These are phyloP conservation scores for Polydrusus pterygomalis DNA, from an alignment of 2,888 invertebrate genomes.

Conservation along the genomic window DNA sequence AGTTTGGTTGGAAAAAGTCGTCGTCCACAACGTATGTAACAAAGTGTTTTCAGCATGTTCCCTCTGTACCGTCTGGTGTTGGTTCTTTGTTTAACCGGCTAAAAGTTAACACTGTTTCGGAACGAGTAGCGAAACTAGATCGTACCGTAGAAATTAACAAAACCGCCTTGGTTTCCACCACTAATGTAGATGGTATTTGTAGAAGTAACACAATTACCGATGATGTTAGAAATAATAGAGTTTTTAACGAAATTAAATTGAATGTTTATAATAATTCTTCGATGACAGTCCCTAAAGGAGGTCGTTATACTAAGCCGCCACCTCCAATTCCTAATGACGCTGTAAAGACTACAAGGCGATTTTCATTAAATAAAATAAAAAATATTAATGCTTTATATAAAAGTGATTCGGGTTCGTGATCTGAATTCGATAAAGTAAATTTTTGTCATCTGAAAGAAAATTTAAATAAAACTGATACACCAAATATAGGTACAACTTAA, in stretches of 20 bases:
- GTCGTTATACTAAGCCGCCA: slow-evolving; percentile 23
- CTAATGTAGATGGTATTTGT: slow-evolving; percentile 76
- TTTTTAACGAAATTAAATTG: slow-evolving; percentile 43
- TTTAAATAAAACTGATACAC: slow-evolving; percentile 14
- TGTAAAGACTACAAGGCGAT: slow-evolving; percentile 45
- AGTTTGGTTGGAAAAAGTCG: slow-evolving; percentile 74
- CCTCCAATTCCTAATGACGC: slow-evolving; percentile 34
- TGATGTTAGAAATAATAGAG: slow-evolving; percentile 49
- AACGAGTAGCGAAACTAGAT: slow-evolving; percentile 58
- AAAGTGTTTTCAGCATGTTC: slow-evolving; percentile 66
- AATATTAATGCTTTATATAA: slow-evolving; percentile 47
- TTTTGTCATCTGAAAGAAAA: slow-evolving; percentile 8
- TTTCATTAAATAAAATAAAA: slow-evolving; percentile 67
- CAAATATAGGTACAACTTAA: neutral
- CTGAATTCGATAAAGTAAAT: slow-evolving; percentile 14
- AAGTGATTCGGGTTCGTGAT: neutral
- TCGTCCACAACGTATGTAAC: slow-evolving; percentile 75
- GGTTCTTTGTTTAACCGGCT: slow-evolving; percentile 57
- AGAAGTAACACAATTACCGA: slow-evolving; percentile 68
- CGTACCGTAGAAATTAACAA: slow-evolving; percentile 74
- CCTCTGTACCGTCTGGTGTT: slow-evolving; percentile 67
- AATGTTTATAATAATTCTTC: slow-evolving; percentile 13
- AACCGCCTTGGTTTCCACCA: slow-evolving; percentile 78
- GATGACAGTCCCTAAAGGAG: neutral
- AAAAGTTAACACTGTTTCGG: slow-evolving; percentile 51